Evolutionary conservation across 2,797 vertebrate species (phyloP).

Genomic region (Oreortyx pictus): DNA sequence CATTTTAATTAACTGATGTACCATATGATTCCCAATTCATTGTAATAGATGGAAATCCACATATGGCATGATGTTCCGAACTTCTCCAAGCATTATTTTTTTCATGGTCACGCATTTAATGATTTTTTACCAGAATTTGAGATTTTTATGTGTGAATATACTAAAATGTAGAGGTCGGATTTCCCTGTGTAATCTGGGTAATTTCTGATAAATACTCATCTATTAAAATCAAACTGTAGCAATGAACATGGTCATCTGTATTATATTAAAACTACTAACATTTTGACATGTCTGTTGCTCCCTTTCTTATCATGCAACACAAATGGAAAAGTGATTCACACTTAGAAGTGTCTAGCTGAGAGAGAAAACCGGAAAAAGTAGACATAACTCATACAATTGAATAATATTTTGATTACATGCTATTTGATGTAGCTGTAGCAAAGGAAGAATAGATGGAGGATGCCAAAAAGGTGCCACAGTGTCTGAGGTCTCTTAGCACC

Average conservation of each 20-base stretch:
- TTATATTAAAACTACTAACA: neutral
- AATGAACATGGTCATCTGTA: neutral
- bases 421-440: neutral
- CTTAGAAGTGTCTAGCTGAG: neutral
- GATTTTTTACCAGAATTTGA: neutral
- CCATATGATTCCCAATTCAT: neutral
- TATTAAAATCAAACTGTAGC: neutral
- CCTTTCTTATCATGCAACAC: neutral
- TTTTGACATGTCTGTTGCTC: neutral
- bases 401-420: neutral
- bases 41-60: neutral
- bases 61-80: neutral
- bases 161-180: neutral
- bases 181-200: neutral
- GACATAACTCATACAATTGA: neutral
- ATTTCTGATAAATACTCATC: neutral
- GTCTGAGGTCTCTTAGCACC: neutral
- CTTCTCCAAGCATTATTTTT: neutral
- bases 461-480: neutral
- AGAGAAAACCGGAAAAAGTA: neutral
- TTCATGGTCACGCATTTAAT: neutral
- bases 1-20: neutral
- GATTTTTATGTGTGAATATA: neutral
- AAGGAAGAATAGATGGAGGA: neutral
- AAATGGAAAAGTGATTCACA: neutral